A percentile compares a stretch with the other conserved stretches of the same genome.
phyloP scores from a whole-genome alignment of 2,888 invertebrate species.

The Pyrocoelia pectoralis region DNA sequence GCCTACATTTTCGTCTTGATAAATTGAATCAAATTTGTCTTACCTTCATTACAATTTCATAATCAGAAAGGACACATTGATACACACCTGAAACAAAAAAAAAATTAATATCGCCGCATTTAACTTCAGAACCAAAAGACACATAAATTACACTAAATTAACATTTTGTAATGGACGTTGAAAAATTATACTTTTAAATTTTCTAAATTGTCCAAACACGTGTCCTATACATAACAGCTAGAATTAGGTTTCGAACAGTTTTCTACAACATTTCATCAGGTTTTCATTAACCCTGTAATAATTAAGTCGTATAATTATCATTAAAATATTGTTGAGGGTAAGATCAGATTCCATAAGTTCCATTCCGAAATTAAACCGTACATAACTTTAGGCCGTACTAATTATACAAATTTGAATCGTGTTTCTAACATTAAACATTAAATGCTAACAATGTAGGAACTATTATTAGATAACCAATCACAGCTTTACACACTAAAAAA shows the following conservation, averaged over 20 bases:
- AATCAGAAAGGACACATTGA: neutral
- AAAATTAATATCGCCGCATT: conserved; percentile 13
- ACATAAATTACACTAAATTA: conserved; percentile 20
- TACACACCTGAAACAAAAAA: conserved; percentile 29
- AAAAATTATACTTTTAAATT: conserved; percentile 29
- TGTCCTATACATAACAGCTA: conserved; percentile 5
- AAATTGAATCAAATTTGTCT: neutral
- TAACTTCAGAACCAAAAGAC: conserved; percentile 2
- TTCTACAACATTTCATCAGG: neutral
- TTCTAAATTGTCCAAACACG: conserved; percentile 19
- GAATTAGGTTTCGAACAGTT: neutral
- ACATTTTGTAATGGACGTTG: conserved; percentile 15
- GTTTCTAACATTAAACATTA: too few species aligned
- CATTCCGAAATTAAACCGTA: too few species aligned
- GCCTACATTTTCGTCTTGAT: too few species aligned
- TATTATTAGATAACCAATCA: too few species aligned
- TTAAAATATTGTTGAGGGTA: too few species aligned
- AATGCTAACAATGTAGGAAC: too few species aligned
- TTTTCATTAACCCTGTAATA: too few species aligned
- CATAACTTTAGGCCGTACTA: too few species aligned
- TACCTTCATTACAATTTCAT: conserved; percentile 2
- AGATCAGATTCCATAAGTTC: too few species aligned
- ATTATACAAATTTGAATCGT: too few species aligned
- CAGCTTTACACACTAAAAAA: too few species aligned
- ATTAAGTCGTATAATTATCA: too few species aligned